These are phyloP conservation scores for Lasioglossum leucozonium DNA, from an alignment of 2,888 invertebrate genomes.

Conservation along the genomic window DNA sequence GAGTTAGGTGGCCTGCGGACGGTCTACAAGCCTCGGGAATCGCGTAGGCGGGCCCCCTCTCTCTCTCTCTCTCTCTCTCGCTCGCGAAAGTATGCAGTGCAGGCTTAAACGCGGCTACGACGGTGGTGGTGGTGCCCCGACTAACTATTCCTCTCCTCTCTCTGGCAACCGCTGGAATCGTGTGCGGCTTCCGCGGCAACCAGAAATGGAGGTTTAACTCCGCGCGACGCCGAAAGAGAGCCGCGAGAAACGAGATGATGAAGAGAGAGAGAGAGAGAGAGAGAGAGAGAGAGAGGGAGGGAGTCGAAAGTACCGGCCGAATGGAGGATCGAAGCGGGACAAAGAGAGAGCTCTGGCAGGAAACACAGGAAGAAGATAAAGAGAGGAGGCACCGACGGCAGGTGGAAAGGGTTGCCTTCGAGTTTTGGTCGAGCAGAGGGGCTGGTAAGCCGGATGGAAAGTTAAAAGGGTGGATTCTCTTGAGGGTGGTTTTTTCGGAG, in stretches of 20 bases:
- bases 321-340: not conserved
- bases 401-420: not conserved
- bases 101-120: conserved; percentile 44
- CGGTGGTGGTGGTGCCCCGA: not conserved
- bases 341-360: not conserved
- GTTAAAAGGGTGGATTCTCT: not conserved
- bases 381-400: not conserved
- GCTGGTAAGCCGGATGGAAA: not conserved
- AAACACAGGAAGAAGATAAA: not conserved
- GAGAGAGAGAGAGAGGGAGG: not conserved
- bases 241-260: not conserved
- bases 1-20: not conserved
- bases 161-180: conserved; percentile 51
- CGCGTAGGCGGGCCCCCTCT: conserved; percentile 25
- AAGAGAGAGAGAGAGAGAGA: not conserved
- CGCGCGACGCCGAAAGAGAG: conserved; percentile 17
- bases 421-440: not conserved
- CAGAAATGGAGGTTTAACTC: conserved; percentile 44
- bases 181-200: conserved; percentile 45
- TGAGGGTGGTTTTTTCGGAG: not conserved
- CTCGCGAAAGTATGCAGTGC: conserved; percentile 49
- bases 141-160: not conserved
- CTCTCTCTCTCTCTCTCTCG: not conserved
- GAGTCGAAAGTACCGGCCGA: not conserved
- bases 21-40: conserved; percentile 32